Percentiles rank a stretch among this genome's conserved stretches.
Evolutionary conservation across 2,888 invertebrate genomes (phyloP).

Genomic region (Protonemura montana): DNA sequence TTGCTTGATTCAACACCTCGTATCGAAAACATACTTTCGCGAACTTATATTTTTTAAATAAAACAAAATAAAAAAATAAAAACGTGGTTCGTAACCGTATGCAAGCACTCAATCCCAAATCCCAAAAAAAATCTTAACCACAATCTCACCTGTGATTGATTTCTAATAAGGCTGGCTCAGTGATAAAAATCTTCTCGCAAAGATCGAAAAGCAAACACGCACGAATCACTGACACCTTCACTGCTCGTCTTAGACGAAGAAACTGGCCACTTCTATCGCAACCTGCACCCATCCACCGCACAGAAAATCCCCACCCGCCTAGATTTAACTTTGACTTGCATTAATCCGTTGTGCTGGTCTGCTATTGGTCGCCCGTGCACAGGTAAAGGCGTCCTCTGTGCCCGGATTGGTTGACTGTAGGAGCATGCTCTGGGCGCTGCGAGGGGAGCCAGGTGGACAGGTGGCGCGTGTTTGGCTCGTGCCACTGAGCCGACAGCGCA

Average conservation of each 20-base stretch:
- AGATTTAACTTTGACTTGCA: constrained; percentile 7
- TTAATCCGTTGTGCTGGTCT: not conserved
- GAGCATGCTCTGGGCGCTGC: not conserved
- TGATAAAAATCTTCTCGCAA: not conserved
- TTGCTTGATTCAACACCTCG: not conserved
- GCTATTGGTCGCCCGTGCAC: not conserved
- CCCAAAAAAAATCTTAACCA: not conserved
- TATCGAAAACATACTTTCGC: not conserved
- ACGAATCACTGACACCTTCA: not conserved
- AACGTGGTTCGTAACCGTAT: not conserved
- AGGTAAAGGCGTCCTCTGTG: not conserved
- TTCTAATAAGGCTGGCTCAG: not conserved
- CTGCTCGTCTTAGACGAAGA: not conserved
- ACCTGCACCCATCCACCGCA: not conserved
- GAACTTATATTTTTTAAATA: not conserved
- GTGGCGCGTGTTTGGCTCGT: constrained; percentile 23
- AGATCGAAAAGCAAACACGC: not conserved
- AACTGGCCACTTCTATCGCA: not conserved
- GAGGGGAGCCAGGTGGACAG: constrained; percentile 8
- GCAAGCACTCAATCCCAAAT: not conserved
- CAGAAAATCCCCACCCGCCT: not conserved
- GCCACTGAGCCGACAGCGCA: not conserved
- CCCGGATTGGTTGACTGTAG: not conserved
- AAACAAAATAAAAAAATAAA: not conserved
- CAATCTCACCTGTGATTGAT: not conserved